These are phyloP conservation scores for Pelobates cultripes DNA, from an alignment of 2,797 vertebrate genomes.

Conservation along the genomic window DNA sequence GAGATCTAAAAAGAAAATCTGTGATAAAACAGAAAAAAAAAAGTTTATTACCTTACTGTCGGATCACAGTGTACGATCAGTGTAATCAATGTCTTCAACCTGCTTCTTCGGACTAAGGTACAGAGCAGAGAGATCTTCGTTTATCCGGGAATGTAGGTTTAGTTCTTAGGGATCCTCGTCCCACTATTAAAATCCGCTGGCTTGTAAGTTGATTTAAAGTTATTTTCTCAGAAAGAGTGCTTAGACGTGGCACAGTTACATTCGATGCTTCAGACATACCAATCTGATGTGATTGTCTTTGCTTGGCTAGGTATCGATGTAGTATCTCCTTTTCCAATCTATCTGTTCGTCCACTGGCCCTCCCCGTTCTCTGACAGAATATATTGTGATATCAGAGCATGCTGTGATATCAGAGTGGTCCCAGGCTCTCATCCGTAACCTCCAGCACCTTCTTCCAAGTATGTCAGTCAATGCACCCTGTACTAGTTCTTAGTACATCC, in stretches of 20 bases:
- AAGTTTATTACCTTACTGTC: no score
- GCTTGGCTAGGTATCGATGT: background rate
- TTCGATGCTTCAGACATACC: constrained; percentile 42
- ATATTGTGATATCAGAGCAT: no score
- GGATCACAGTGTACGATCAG: no score
- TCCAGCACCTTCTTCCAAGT: no score
- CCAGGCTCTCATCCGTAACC: no score
- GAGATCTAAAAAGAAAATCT: no score
- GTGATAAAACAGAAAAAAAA: no score
- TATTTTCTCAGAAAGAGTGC: constrained; percentile 5
- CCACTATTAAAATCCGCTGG: constrained; percentile 3
- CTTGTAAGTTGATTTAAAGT: constrained; percentile 32
- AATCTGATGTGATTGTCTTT: constrained; percentile 6
- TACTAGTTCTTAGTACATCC: no score
- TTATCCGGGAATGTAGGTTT: background rate
- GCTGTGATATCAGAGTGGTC: no score
- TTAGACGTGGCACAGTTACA: constrained; percentile 16
- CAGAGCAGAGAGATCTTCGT: background rate
- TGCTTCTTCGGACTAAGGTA: background rate
- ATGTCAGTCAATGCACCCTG: no score
- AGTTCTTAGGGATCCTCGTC: constrained; percentile 25
- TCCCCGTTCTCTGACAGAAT: no score
- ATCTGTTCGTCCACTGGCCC: no score
- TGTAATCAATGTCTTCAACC: background rate
- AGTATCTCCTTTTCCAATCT: background rate